Base-by-base conservation (phyloP, 1,140 invertebrate species). In the Drosophila nannoptera region DNA sequence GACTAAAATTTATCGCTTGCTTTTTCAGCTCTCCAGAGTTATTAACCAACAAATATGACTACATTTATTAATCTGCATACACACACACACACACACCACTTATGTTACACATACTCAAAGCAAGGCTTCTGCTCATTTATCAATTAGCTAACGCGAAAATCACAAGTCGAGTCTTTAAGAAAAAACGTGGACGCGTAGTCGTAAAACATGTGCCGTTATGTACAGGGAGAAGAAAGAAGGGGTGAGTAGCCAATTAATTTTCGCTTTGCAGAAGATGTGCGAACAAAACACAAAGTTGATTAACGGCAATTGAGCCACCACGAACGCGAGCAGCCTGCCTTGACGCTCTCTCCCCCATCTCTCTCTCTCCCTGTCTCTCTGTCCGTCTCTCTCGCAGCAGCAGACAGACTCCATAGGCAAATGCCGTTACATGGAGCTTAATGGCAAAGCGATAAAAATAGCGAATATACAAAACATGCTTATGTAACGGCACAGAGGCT, bases 361-460 rank as follows among this genome's bases (percentile, higher is more conserved):
- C 42, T 54, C 32, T 22, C 7, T 22, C 12, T 14, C 31, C 33
- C 12, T 22, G n/a, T 11, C n/a, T 43, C n/a, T 31, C 12, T 14
- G 11, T n/a, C n/a, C n/a, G n/a, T n/a, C 16, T 46, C 6, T 11
- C 45, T 4, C 45, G 11, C 16, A 46, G 32, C 16, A 46, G 32
- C 32, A 52, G 12, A 22, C 35, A 11, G 16, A 29, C 45, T 49
- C 9, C 55, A 59, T 60, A 61, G 65, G 42, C 49, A 40, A 66
- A 73, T 54, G 36, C 40, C 42, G 40, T 29, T 16, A 64, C 69
- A 65, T 45, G 29, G 55, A 59, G 70, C 86, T 86, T 65, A 80
- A 84, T 84, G 59, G 65, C 65, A 66, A 77, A 80, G 76, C 81
- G 80, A 80, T 86, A 86, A 80, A 84, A 82, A 76, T 83, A 71